Base-by-base conservation (phyloP, 1,140 invertebrate genomes). In the Megalopta genalis region DNA sequence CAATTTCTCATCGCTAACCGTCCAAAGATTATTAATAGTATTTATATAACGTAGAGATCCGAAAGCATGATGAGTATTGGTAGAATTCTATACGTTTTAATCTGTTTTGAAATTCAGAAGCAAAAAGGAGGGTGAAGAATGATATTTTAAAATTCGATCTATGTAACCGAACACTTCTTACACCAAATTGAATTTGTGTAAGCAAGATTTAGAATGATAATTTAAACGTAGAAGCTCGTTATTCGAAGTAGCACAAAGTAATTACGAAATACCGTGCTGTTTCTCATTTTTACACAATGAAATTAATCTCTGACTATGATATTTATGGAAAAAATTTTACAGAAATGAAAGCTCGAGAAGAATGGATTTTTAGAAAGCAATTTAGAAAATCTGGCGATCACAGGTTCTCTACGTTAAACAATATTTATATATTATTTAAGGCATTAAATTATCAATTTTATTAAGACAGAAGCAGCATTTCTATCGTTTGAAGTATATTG, bases 321-420 rank as follows among this genome's bases (percentile, higher is more conserved):
- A 46, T 27, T 62, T 23, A 54, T 46, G 2, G 21, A 16, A 68
- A 4, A n/a, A 39, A 63, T 77, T 64, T n/a, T 65, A 70, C n/a
- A 9, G 9, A 68, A 59, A 27, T 46, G 7, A 6, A 68, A 52
- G 42, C 18, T 21, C 23, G 23, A 32, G 3, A 39, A 60, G 60
- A 66, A 67, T 64, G 16, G 32, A 60, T 78, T 68, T 32, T 39
- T 23, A 42, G 9, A 42, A 32, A 5, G 42, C n/a, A 57, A 66
- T 65, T 69, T 14, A 57, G 60, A 74, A 82, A 73, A 37, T 78
- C 12, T 73, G 6, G 37, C 46, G 52, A 59, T 73, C 49, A 5
- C 60, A 74, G 72, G 68, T 77, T 80, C 69, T 46, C 62, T 80
- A 80, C 52, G 70, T 57, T 81, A 77, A n/a, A 80, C 3, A 72